Percentiles rank a stretch among this genome's conserved stretches.
phyloP scores from a whole-genome alignment of 2,888 invertebrate species.

The Chesias legatella region DNA sequence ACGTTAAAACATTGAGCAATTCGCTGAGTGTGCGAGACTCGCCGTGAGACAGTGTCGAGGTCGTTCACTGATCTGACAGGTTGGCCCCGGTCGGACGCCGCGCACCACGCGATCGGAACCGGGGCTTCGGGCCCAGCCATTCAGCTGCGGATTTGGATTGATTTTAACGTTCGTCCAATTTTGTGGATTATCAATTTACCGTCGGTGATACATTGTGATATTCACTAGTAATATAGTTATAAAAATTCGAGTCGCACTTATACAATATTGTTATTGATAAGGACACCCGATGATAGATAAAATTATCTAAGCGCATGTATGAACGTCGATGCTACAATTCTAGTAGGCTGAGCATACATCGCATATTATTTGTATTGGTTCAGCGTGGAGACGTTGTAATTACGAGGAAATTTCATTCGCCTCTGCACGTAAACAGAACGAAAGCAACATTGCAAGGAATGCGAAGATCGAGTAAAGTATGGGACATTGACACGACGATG shows the following conservation, averaged over 20 bases:
- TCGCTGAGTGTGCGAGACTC: conserved; percentile 49
- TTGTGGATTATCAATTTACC: conserved; percentile 29
- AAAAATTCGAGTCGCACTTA: conserved; percentile 48
- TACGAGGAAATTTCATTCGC: conserved; percentile 34
- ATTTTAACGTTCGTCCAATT: conserved; percentile 36
- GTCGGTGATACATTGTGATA: conserved; percentile 36
- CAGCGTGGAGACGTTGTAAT: conserved; percentile 36
- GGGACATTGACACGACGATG: conserved; percentile 10
- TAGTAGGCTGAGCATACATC: conserved; percentile 28
- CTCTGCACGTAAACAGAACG: conserved; percentile 29
- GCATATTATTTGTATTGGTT: conserved; percentile 38
- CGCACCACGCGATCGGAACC: conserved; percentile 42
- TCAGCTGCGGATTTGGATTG: conserved; percentile 52
- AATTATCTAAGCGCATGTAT: conserved; percentile 49
- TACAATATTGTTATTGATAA: conserved; percentile 51
- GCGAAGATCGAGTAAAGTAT: conserved; percentile 27
- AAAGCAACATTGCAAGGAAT: conserved; percentile 18
- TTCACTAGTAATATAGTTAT: conserved; percentile 34
- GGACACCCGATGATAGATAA: conserved; percentile 49
- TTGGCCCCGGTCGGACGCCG: conserved; percentile 47
- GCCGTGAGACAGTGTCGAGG: conserved; percentile 62
- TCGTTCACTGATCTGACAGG: conserved; percentile 71
- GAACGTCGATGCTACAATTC: conserved; percentile 35
- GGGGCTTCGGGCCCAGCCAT: conserved; percentile 32
- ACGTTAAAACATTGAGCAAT: conserved; percentile 38